Evolutionary conservation across 2,113 vertebrate species (phyloP).

Genomic region (Andinoacara biseriatus): DNA sequence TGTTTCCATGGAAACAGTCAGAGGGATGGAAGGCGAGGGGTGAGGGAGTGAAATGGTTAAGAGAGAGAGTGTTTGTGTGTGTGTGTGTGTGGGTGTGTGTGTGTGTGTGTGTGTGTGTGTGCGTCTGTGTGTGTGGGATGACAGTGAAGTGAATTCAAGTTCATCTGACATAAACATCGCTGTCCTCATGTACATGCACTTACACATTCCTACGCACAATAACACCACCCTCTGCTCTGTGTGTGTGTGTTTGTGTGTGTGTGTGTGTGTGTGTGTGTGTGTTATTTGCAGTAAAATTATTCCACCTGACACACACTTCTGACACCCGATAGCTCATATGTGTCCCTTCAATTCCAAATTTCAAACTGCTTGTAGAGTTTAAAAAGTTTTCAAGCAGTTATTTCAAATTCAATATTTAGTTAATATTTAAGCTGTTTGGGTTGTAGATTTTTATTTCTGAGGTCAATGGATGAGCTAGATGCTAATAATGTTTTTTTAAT

Average conservation of each 20-base stretch:
- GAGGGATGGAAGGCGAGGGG: conserved; percentile 34
- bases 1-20: conserved; percentile 79
- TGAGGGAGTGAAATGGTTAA: conserved; percentile 45
- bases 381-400: neutral
- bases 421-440: neutral
- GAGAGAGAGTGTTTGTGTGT: neutral
- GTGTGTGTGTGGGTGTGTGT: conserved; percentile 1
- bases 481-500: neutral
- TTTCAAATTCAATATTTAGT: neutral
- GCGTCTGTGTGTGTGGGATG: conserved; percentile 23
- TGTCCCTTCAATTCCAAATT: neutral
- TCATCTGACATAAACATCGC: conserved; percentile 69
- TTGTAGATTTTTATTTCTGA: neutral
- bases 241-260: neutral
- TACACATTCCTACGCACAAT: conserved; percentile 36
- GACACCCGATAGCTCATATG: neutral
- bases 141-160: conserved; percentile 59
- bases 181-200: conserved; percentile 50
- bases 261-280: neutral
- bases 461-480: neutral
- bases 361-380: neutral
- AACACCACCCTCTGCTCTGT: conserved; percentile 35
- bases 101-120: neutral
- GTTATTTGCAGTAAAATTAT: conserved; percentile 44
- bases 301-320: conserved; percentile 22